These are phyloP conservation scores for Crepidodera aurea DNA, from an alignment of 2,888 invertebrate species.

Conservation along the genomic window DNA sequence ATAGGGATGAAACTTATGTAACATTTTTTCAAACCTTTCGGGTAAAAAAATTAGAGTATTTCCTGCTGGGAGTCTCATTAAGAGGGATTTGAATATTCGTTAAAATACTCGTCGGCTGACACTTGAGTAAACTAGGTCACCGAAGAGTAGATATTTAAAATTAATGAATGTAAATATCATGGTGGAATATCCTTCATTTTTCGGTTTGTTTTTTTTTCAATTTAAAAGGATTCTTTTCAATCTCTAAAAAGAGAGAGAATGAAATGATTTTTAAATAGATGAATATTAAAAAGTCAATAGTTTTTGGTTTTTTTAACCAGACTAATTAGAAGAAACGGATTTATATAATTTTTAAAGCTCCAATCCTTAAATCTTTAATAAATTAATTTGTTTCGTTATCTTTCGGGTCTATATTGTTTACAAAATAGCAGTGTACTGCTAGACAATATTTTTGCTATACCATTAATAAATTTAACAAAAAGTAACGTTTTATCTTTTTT, in stretches of 20 bases:
- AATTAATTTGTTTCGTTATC: no score
- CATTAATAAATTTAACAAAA: no score
- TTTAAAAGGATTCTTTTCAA: background rate
- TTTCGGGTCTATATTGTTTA: no score
- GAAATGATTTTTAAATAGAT: background rate
- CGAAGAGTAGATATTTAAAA: constrained; percentile 19
- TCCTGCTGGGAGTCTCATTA: constrained; percentile 28
- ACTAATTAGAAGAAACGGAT: no score
- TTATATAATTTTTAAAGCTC: no score
- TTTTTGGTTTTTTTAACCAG: no score
- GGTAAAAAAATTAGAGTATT: constrained; percentile 19
- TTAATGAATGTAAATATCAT: constrained; percentile 32
- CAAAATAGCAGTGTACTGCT: no score
- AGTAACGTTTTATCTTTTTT: no score
- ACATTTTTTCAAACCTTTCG: background rate
- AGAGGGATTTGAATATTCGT: constrained; percentile 28
- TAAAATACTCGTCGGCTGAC: constrained; percentile 25
- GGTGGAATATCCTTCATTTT: constrained; percentile 1
- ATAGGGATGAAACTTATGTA: background rate
- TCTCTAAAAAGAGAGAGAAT: background rate
- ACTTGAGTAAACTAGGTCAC: constrained; percentile 29
- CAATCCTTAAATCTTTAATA: no score
- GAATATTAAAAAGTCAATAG: background rate
- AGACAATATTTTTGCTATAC: no score
- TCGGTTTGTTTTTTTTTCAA: background rate